Base-by-base conservation (phyloP, 2,113 vertebrate species). In the Lepidothrix coronata region DNA sequence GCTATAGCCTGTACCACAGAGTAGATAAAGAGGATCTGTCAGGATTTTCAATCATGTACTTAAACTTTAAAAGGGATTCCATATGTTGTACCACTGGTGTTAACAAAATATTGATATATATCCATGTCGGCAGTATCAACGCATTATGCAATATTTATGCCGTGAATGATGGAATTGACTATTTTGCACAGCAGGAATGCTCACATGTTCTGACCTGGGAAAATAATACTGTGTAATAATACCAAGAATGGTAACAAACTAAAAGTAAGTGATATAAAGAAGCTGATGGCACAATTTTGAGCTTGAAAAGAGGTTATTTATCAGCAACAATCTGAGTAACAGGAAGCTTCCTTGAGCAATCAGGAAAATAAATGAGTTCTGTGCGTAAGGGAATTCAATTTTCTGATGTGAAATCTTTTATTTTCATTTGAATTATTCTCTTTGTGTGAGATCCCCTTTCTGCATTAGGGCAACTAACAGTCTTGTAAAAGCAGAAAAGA, bases 11-110 rank as follows among this genome's bases (percentile, higher is more conserved):
- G 85, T 83, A 96, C 91, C 88, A 76, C 62, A 28, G 27, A 89
- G 85, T 5, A 2, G 67, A 97, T 92, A 93, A 96, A 88, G 62
- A 30, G 62, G 75, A 79, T 70, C 61, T 70, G 76, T 88, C 91
- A 93, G 95, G 95, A 85, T 97, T 94, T 97, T 88, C 52, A 95
- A 43, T 96, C 84, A 61, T 75, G 58, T 94, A 63, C 51, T 95
- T 96, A 59, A 86, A 74, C 72, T 95, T 95, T 93, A 72, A 97
- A 96, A 96, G 82, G 58, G 66, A 91, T 91, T 95, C 87, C 66
- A 49, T 67, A 59, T 67, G 68, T n/a, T 41, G 11, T 33, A 44
- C 37, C 52, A 33, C 20, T 14, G 33, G 24, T 72, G 31, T 81
- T 87, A 91, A 67, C 61, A 84, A 89, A 89, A 92, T 72, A 84